A percentile compares a stretch with the other conserved stretches of the same genome.
phyloP scores from a whole-genome alignment of 2,888 invertebrate species.

The Congeria kusceri region DNA sequence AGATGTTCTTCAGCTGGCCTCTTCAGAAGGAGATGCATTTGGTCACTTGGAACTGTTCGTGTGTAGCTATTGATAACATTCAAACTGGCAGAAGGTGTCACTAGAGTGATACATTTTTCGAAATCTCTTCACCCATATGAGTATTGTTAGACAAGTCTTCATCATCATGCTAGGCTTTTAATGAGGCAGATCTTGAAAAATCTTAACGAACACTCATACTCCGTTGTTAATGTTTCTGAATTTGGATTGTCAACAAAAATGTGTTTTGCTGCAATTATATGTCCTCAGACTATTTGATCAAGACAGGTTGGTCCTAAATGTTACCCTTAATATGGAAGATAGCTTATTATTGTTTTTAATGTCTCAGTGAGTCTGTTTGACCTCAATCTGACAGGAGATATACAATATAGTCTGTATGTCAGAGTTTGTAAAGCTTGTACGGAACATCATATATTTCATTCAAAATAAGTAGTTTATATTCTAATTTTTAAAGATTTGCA shows the following conservation, averaged over 20 bases:
- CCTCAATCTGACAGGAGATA: too few species aligned
- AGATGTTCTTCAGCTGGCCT: conserved; percentile 68
- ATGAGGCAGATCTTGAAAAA: background rate
- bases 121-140: conserved; percentile 53
- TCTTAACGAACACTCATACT: too few species aligned
- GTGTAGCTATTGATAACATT: conserved; percentile 55
- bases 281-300: too few species aligned
- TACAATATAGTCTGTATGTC: too few species aligned
- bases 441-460: too few species aligned
- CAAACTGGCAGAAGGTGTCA: conserved; percentile 64
- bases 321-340: too few species aligned
- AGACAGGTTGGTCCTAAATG: too few species aligned
- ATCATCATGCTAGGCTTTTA: conserved; percentile 7
- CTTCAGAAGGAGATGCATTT: conserved; percentile 56
- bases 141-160: conserved; percentile 37
- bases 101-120: conserved; percentile 55
- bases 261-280: background rate
- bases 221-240: background rate
- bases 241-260: background rate
- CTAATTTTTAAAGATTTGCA: too few species aligned
- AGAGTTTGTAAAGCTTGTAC: too few species aligned
- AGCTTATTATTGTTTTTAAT: too few species aligned
- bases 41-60: conserved; percentile 65
- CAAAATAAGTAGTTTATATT: too few species aligned
- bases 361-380: too few species aligned